A percentile compares a stretch with the other conserved stretches of the same genome.
Evolutionary conservation across 2,888 invertebrate genomes (phyloP).

Genomic region (Lycophotia porphyrea): DNA sequence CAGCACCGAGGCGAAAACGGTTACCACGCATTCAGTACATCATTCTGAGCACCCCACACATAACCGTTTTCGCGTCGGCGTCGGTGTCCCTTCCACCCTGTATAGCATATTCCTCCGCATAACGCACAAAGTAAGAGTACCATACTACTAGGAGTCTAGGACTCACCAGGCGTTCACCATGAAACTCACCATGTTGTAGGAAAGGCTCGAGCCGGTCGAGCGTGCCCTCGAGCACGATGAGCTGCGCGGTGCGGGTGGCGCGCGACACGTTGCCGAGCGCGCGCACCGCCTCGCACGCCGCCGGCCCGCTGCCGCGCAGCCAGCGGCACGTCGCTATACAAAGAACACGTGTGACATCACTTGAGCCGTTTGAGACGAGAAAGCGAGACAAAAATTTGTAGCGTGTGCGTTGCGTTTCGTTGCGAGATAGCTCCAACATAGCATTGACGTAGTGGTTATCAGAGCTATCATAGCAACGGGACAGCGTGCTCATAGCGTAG

Average conservation of each 20-base stretch:
- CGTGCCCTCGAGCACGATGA: slow-evolving; percentile 92
- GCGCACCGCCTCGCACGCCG: slow-evolving; percentile 92
- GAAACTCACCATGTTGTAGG: slow-evolving; percentile 88
- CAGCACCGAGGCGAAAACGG: too few relatives aligned
- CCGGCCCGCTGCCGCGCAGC: slow-evolving; percentile 72
- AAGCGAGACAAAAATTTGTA: not conserved
- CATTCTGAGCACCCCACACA: too few relatives aligned
- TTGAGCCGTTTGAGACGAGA: not conserved
- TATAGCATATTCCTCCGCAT: not conserved
- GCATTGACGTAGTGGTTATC: not conserved
- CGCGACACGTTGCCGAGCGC: slow-evolving; percentile 96
- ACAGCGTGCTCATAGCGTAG: not conserved
- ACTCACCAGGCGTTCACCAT: not conserved
- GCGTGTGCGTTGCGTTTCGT: not conserved
- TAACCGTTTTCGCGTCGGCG: too few relatives aligned
- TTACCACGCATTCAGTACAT: too few relatives aligned
- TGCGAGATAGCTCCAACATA: not conserved
- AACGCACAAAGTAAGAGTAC: not conserved
- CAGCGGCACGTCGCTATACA: slow-evolving; percentile 80
- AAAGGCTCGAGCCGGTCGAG: slow-evolving; percentile 90
- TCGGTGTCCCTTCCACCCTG: too few relatives aligned
- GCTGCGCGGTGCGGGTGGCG: slow-evolving; percentile 93
- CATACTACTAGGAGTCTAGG: not conserved
- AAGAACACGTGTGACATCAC: not conserved
- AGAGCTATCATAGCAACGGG: not conserved